These are phyloP conservation scores for Smithornis capensis DNA, from an alignment of 2,113 vertebrate genomes.

Conservation along the genomic window DNA sequence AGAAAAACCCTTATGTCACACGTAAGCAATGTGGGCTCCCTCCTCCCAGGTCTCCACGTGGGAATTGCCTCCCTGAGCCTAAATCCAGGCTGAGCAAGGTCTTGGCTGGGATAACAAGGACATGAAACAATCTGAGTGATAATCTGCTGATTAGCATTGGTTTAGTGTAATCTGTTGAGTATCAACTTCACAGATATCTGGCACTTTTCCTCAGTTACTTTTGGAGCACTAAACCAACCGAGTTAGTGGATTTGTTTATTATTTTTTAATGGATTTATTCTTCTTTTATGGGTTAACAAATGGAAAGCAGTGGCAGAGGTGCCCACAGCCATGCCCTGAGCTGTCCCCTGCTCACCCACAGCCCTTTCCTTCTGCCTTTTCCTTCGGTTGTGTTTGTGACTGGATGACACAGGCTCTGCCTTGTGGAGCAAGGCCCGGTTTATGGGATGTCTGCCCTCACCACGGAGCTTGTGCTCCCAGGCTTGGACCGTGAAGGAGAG, in stretches of 20 bases:
- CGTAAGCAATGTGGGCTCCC: not conserved
- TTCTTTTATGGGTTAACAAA: not conserved
- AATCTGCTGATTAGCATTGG: constrained; percentile 20
- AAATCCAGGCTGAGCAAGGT: not conserved
- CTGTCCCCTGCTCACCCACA: not conserved
- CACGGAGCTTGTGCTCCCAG: not conserved
- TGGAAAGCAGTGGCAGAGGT: not conserved
- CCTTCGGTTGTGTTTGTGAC: rapidly evolving
- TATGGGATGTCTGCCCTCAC: not conserved
- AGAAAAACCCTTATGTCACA: not conserved
- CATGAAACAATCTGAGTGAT: not conserved
- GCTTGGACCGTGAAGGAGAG: constrained; percentile 4
- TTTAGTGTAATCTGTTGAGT: not conserved
- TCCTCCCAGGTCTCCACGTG: not conserved
- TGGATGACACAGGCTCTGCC: not conserved
- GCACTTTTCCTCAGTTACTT: not conserved
- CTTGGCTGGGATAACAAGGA: not conserved
- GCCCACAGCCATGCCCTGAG: not conserved
- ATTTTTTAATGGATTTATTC: not conserved
- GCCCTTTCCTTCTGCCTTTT: not conserved
- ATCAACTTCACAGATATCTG: not conserved
- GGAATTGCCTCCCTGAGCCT: not conserved
- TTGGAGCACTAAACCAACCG: not conserved
- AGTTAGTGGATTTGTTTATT: not conserved
- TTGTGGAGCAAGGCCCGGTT: not conserved